Evolutionary conservation across 2,113 vertebrate genomes (phyloP), one percentile per base, ranked within the genome.

Genomic region (Struthio camelus): DNA sequence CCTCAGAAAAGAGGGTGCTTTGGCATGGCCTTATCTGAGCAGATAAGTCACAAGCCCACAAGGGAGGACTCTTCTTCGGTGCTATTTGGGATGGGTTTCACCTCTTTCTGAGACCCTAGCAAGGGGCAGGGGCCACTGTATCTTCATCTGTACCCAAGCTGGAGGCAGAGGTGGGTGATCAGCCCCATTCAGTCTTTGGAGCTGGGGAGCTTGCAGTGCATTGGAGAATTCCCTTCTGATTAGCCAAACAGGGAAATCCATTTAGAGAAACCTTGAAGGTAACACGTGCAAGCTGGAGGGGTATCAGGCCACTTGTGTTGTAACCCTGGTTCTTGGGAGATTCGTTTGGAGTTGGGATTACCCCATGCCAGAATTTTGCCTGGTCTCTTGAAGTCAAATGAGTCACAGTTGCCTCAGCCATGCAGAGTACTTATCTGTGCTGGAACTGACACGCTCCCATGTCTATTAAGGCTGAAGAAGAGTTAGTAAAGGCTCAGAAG

Each of bases 401-500:
- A 69, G 22, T 30, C 14, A 44, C 20, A 70, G 48, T 42, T 94
- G 48, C 73, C 71, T 40, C 22, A 70, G 58, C 27, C 15, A 24
- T 80, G 22, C 50, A 67, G 40, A 34, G 5, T 93, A 28, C 24
- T 64, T 92, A 5, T 66, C 50, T 69, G 48, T 15, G 16, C 28
- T 89, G 69, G 51, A 67, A 69, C 36, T 98, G 86, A 98, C 80
- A 12, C 53, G 16, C 9, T 54, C 38, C 28, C 25, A 80, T 96
- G 62, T 96, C 66, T 97, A 86, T 86, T 75, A 96, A 99, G 99
- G 99, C 99, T 4, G 99, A 99, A 97, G 99, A 99, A 86, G 99
- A 99, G 97, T 97, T 99, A 91, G 98, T 99, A 90, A 99, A 99
- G 96, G 99, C 99, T 84, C 99, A 99, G 98, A 99, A 99, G 96